phyloP scores from a whole-genome alignment of 2,797 vertebrate genomes.

The Lithobates pipiens region DNA sequence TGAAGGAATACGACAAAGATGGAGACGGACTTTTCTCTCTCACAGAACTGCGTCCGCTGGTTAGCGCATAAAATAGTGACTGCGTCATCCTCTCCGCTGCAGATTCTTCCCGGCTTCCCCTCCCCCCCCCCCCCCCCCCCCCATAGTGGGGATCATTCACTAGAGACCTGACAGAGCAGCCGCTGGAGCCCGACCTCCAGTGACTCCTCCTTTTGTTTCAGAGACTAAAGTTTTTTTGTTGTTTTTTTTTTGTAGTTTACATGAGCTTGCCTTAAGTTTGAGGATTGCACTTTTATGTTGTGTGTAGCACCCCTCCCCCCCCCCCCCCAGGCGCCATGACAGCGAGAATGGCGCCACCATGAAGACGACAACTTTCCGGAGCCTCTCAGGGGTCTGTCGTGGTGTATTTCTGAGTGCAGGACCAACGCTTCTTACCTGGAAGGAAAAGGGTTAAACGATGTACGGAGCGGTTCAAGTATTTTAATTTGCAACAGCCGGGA shows the following conservation, averaged over 20 bases:
- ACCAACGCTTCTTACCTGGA: too few relatives aligned
- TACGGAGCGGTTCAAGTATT: too few relatives aligned
- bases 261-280: constrained; percentile 84
- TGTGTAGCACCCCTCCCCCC: constrained; percentile 63
- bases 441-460: too few relatives aligned
- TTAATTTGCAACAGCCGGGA: too few relatives aligned
- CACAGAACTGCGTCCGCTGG: constrained; percentile 72
- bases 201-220: not conserved
- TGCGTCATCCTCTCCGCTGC: constrained; percentile 43
- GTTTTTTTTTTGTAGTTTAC: constrained; percentile 74
- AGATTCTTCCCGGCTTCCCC: not conserved
- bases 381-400: too few relatives aligned
- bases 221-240: constrained; percentile 3
- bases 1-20: constrained; percentile 74
- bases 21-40: constrained; percentile 76
- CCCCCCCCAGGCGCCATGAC: not conserved
- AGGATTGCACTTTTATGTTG: constrained; percentile 81
- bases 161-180: not conserved
- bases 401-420: too few relatives aligned
- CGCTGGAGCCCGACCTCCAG: not conserved
- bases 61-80: constrained; percentile 68
- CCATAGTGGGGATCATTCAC: not conserved
- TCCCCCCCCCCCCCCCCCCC: too few relatives aligned
- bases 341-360: too few relatives aligned
- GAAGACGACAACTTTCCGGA: too few relatives aligned